Conservation (phyloP, 2,888 invertebrate genomes). For the Lasioglossum lativentre region DNA sequence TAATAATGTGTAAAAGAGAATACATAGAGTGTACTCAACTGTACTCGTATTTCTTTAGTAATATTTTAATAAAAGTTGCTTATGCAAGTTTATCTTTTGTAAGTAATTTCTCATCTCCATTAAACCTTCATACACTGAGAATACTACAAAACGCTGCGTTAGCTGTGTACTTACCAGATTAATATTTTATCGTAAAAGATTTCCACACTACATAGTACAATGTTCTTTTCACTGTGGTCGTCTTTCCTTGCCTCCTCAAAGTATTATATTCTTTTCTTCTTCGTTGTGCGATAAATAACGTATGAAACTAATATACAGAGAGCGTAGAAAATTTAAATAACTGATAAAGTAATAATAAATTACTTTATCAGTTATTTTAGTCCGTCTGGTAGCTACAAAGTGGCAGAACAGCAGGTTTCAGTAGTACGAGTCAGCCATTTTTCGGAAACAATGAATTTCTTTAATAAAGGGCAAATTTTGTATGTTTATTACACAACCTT, state of each 20-base stretch:
- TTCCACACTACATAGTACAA: neutral
- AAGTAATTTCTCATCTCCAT: neutral
- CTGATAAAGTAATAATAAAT: neutral
- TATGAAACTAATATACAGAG: too few relatives aligned
- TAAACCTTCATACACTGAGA: neutral
- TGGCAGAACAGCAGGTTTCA: neutral
- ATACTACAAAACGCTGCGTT: neutral
- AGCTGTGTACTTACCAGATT: neutral
- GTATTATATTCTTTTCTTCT: neutral
- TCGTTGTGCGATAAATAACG: neutral
- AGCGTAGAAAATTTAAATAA: neutral
- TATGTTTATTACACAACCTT: neutral
- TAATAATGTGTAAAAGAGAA: neutral
- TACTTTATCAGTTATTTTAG: neutral
- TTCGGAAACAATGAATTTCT: conserved; percentile 4
- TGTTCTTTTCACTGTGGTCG: neutral
- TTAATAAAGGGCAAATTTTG: neutral
- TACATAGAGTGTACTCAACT: too few relatives aligned
- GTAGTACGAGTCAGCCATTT: conserved; percentile 28
- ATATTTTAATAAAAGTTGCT: neutral
- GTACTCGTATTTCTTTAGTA: neutral
- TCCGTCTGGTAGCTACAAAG: neutral
- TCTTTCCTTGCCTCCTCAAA: neutral
- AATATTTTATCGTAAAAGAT: conserved; percentile 4
- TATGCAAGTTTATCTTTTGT: too few relatives aligned